Percentiles rank a stretch among this genome's conserved stretches.
These are phyloP conservation scores for Cebidichthys violaceus DNA, from an alignment of 2,113 vertebrate species.

Conservation along the genomic window DNA sequence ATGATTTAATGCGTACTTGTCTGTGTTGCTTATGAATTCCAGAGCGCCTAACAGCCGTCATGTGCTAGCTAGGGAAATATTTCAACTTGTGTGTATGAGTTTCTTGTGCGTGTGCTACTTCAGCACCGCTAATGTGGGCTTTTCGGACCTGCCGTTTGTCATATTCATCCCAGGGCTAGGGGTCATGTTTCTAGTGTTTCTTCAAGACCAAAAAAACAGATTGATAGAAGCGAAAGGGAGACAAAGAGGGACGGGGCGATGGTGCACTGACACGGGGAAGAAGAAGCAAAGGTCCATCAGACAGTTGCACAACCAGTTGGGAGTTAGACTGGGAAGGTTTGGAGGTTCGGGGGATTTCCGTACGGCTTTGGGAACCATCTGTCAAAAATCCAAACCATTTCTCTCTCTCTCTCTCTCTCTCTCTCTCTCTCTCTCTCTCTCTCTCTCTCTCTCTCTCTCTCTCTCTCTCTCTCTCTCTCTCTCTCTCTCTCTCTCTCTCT, in stretches of 20 bases:
- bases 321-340: conserved; percentile 44
- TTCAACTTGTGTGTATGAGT: conserved; percentile 53
- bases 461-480: conserved; percentile 27
- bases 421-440: conserved; percentile 10
- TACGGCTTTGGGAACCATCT: conserved; percentile 71
- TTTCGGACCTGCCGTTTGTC: conserved; percentile 21
- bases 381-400: conserved; percentile 83
- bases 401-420: conserved; percentile 63
- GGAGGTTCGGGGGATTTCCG: conserved; percentile 76
- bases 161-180: conserved; percentile 37
- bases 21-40: conserved; percentile 78
- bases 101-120: conserved; percentile 9
- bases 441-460: conserved; percentile 41
- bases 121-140: conserved; percentile 10
- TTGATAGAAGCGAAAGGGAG: conserved; percentile 1
- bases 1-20: conserved; percentile 76
- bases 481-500: conserved; percentile 26
- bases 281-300: conserved; percentile 38
- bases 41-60: conserved; percentile 64
- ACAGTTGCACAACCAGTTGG: conserved; percentile 45
- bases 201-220: conserved; percentile 40
- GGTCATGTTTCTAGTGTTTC: conserved; percentile 40
- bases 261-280: conserved; percentile 4
- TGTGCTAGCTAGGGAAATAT: conserved; percentile 63
- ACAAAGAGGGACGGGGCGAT: background rate